Conservation (phyloP, 2,797 vertebrate species). For the Sebastes flavidus region DNA sequence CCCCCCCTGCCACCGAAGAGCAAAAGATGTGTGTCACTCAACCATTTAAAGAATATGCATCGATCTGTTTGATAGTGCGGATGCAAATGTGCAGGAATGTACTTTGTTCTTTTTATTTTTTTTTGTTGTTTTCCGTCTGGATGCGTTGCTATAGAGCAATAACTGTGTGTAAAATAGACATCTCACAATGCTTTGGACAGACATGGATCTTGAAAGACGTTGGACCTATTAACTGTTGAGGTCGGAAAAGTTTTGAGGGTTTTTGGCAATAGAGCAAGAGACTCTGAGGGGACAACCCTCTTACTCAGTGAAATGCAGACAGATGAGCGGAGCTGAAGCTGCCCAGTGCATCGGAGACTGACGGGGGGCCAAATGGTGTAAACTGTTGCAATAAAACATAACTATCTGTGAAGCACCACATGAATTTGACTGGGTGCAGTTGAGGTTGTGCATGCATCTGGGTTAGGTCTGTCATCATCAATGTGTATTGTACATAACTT, state of each 20-base stretch:
- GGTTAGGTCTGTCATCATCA: constrained; percentile 30
- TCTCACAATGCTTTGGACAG: constrained; percentile 22
- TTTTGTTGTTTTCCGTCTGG: constrained; percentile 28
- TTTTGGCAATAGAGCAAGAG: constrained; percentile 46
- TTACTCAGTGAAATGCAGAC: constrained; percentile 13
- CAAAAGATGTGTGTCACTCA: constrained; percentile 16
- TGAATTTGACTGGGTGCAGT: constrained; percentile 24
- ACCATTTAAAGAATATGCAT: constrained; percentile 62
- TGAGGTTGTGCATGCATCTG: constrained; percentile 59
- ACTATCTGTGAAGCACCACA: constrained; percentile 38
- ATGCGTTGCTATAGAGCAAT: constrained; percentile 73
- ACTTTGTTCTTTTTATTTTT: constrained; percentile 18
- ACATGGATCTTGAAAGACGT: neutral
- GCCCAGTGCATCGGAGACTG: neutral
- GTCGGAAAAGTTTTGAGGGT: neutral
- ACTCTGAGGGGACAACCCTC: neutral
- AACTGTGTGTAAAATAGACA: constrained; percentile 57
- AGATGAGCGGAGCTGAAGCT: neutral
- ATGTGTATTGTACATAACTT: constrained; percentile 52
- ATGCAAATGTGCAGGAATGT: constrained; percentile 43
- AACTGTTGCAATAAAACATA: constrained; percentile 71
- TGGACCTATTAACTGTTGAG: constrained; percentile 22
- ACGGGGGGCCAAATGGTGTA: constrained; percentile 13
- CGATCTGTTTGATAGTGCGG: neutral
- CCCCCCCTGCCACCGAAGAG: constrained; percentile 35